Conservation (phyloP, 2,113 vertebrate genomes). For the Gallinago undulata region DNA sequence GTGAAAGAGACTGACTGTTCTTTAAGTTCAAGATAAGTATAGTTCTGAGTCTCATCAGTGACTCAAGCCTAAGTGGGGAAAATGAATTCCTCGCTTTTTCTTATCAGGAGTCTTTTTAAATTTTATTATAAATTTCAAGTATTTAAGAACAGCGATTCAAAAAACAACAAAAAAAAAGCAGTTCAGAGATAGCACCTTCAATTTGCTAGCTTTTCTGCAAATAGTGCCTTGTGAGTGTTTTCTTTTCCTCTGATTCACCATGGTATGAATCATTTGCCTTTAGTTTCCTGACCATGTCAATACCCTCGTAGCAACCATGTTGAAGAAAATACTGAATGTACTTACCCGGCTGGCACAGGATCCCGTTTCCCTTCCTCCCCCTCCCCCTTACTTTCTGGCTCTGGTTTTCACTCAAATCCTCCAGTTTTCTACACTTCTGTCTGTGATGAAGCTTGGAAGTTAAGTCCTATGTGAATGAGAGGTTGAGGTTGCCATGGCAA, state of each 20-base stretch:
- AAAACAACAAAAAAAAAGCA: background rate
- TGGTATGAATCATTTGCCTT: background rate
- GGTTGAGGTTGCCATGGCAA: background rate
- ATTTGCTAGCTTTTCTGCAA: background rate
- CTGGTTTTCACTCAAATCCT: background rate
- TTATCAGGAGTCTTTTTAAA: background rate
- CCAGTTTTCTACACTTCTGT: background rate
- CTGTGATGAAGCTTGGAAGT: background rate
- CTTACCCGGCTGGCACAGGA: background rate
- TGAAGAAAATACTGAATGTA: background rate
- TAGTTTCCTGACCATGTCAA: background rate
- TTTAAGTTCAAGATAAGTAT: background rate
- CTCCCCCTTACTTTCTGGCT: background rate
- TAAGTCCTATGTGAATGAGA: background rate
- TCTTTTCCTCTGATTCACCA: background rate
- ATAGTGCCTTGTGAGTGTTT: background rate
- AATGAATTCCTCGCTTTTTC: background rate
- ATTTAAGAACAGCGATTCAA: background rate
- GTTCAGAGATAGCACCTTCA: background rate
- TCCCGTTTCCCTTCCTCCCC: background rate
- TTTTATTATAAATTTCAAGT: too few species aligned
- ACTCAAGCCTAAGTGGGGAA: background rate
- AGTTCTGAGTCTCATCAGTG: background rate
- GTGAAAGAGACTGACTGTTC: background rate
- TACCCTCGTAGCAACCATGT: background rate